Percentiles rank a stretch among this genome's conserved stretches.
Evolutionary conservation across 1,140 invertebrate species (phyloP).

Genomic region (Neomicropteryx cornuta): DNA sequence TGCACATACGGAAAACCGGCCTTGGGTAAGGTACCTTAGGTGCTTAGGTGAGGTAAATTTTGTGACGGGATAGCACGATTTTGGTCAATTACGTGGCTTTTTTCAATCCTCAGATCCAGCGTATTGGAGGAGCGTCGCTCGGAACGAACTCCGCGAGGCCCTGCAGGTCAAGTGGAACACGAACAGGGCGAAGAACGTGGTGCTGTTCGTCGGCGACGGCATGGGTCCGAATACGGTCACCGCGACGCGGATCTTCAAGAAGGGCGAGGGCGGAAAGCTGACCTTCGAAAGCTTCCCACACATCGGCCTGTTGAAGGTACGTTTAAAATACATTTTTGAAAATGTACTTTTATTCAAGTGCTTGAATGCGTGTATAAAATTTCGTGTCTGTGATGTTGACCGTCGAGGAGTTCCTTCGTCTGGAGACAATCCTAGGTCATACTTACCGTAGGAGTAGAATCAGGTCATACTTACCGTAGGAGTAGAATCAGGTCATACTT

Average conservation of each 20-base stretch:
- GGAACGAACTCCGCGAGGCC: constrained; percentile 47
- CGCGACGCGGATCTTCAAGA: constrained; percentile 65
- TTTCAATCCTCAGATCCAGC: constrained; percentile 42
- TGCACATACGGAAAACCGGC: too few species aligned
- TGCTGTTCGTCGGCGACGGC: constrained; percentile 87
- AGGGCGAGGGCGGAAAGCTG: constrained; percentile 57
- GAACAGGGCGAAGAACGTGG: constrained; percentile 73
- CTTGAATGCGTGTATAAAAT: too few species aligned
- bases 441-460: constrained; percentile 8
- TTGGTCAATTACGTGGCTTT: too few species aligned
- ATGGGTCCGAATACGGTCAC: constrained; percentile 88
- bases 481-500: too few species aligned
- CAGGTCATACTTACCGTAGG: too few species aligned
- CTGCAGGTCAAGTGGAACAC: constrained; percentile 46
- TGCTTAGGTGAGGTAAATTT: too few species aligned
- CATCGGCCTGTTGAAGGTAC: constrained; percentile 72
- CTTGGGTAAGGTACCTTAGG: too few species aligned
- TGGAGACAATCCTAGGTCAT: too few species aligned
- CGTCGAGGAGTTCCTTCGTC: too few species aligned
- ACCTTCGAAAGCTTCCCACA: constrained; percentile 77
- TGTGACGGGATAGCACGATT: too few species aligned
- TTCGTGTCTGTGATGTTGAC: too few species aligned
- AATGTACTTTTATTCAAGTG: too few species aligned
- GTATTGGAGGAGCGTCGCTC: constrained; percentile 43
- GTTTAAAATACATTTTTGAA: constrained; percentile 15